Evolutionary conservation across 2,113 vertebrate genomes (phyloP).

Genomic region (Mus spicilegus): DNA sequence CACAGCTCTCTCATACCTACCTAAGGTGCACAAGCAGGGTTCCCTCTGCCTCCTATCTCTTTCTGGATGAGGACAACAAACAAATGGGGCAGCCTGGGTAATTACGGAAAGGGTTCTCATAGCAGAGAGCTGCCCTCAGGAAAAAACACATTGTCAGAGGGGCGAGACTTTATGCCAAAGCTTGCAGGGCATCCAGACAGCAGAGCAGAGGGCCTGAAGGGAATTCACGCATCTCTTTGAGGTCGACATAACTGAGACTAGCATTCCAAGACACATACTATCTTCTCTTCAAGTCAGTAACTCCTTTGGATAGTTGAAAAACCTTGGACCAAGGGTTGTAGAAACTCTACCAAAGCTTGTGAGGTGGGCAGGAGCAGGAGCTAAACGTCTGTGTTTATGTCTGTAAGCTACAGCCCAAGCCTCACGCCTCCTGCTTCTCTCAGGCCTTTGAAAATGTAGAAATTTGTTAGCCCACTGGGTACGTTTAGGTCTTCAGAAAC

Average conservation of each 20-base stretch:
- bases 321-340: not conserved
- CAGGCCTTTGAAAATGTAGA: not conserved
- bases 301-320: not conserved
- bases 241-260: not conserved
- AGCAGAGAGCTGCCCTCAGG: not conserved
- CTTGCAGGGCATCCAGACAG: not conserved
- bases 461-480: not conserved
- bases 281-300: not conserved
- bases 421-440: not conserved
- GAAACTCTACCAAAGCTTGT: not conserved
- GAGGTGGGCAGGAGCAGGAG: not conserved
- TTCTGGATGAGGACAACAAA: not conserved
- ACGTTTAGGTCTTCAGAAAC: not conserved
- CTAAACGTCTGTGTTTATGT: not conserved
- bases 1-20: not conserved
- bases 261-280: not conserved
- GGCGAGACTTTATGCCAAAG: not conserved
- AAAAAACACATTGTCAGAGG: not conserved
- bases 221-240: not conserved
- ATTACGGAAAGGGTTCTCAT: not conserved
- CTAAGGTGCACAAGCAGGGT: not conserved
- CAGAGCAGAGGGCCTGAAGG: not conserved
- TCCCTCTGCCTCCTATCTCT: not conserved
- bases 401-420: not conserved
- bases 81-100: not conserved